Percentiles rank a stretch among this genome's conserved stretches.
phyloP scores from a whole-genome alignment of 2,113 vertebrate species.

The Megaleporinus macrocephalus region DNA sequence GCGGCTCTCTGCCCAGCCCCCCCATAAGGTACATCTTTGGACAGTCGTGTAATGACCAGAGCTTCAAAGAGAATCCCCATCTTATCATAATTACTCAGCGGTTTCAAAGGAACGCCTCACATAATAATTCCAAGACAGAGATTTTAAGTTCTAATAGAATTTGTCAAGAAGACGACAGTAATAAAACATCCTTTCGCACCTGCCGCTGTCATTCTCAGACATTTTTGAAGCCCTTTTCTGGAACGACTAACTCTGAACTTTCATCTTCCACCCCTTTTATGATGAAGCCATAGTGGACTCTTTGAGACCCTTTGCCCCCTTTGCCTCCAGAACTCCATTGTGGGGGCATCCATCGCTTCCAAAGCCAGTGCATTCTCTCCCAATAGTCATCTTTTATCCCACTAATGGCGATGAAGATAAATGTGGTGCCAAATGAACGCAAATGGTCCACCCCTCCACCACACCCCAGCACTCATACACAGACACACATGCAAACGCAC shows the following conservation, averaged over 20 bases:
- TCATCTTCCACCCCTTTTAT: slow-evolving; percentile 33
- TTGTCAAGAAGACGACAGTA: not conserved
- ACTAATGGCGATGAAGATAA: slow-evolving; percentile 58
- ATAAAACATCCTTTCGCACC: slow-evolving; percentile 6
- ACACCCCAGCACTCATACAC: not conserved
- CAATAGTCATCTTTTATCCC: slow-evolving; percentile 57
- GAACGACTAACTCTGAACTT: slow-evolving; percentile 19
- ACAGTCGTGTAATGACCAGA: not conserved
- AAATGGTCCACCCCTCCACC: slow-evolving; percentile 43
- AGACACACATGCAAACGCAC: not conserved
- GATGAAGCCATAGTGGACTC: slow-evolving; percentile 39
- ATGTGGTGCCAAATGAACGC: slow-evolving; percentile 55
- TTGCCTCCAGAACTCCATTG: slow-evolving; percentile 36
- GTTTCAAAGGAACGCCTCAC: not conserved
- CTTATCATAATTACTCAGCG: not conserved
- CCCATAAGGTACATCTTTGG: not conserved
- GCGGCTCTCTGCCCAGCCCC: not conserved
- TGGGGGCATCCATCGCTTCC: slow-evolving; percentile 34
- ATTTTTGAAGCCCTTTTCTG: not conserved
- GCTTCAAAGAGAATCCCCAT: slow-evolving; percentile 7
- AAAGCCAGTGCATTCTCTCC: slow-evolving; percentile 41
- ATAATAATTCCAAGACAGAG: not conserved
- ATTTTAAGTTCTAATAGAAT: not conserved
- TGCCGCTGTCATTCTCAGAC: not conserved
- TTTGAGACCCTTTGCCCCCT: slow-evolving; percentile 34